Conservation (phyloP, 2,888 invertebrate genomes). For the Eurytoma californica region DNA sequence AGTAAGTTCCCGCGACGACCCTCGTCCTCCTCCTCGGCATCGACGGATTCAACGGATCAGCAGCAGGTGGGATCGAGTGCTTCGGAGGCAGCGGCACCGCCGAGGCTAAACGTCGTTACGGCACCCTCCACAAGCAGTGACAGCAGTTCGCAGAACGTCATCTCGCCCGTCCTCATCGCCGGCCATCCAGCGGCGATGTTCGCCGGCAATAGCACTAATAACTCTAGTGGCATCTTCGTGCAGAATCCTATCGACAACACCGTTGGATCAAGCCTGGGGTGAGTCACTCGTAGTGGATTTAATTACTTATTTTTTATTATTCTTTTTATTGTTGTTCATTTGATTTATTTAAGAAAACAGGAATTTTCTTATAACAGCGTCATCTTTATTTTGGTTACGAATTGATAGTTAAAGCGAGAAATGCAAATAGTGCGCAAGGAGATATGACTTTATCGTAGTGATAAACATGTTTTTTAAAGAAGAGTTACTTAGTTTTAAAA, state of each 20-base stretch:
- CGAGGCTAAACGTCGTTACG: neutral
- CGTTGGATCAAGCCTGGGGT: conserved; percentile 62
- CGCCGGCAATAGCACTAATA: conserved; percentile 33
- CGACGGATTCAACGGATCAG: conserved; percentile 27
- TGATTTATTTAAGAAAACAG: no score
- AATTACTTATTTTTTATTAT: neutral
- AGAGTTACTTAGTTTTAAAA: no score
- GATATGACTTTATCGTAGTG: no score
- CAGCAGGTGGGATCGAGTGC: conserved; percentile 62
- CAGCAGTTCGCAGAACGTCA: conserved; percentile 7
- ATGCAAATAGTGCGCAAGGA: no score
- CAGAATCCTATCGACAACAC: conserved; percentile 60
- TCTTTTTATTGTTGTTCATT: neutral
- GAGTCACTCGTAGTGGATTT: conserved; percentile 45
- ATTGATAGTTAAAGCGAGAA: no score
- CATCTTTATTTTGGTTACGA: no score
- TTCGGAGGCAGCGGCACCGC: conserved; percentile 56
- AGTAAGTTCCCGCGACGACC: conserved; percentile 60
- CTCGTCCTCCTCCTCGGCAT: conserved; percentile 45
- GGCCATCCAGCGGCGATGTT: neutral
- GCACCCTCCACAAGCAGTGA: conserved; percentile 4
- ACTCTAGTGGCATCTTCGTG: conserved; percentile 67
- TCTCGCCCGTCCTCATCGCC: conserved; percentile 16
- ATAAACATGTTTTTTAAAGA: no score
- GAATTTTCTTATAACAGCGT: no score